Percentiles rank a stretch among this genome's conserved stretches.
Conservation (phyloP, 2,888 invertebrate species). For the Acrocera orbiculus region DNA sequence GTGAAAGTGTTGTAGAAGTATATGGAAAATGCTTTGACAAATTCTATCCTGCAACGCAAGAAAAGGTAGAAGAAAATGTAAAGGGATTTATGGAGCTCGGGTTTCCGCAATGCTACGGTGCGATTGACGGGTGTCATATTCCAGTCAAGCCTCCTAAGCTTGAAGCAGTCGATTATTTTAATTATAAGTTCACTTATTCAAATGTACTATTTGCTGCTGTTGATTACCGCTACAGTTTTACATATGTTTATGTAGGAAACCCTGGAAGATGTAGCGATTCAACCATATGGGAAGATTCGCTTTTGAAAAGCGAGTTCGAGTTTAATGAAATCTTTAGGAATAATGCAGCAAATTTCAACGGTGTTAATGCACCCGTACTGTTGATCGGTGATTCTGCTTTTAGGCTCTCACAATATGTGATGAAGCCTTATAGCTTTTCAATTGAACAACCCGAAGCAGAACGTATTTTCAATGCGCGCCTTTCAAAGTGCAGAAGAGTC, state of each 20-base stretch:
- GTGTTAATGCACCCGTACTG: background rate
- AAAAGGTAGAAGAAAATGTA: background rate
- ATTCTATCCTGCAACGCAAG: background rate
- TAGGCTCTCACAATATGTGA: background rate
- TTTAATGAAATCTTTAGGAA: background rate
- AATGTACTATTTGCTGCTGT: background rate
- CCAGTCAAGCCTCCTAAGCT: background rate
- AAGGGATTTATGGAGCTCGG: background rate
- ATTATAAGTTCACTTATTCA: background rate
- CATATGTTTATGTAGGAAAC: background rate
- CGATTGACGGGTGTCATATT: background rate
- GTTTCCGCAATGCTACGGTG: background rate
- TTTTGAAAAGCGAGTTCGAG: background rate
- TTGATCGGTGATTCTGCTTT: conserved; percentile 1
- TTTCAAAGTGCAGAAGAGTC: too few species aligned
- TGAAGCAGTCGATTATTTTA: conserved; percentile 1
- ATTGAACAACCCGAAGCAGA: background rate
- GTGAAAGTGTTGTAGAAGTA: background rate
- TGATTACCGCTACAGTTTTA: background rate
- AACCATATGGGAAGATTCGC: background rate
- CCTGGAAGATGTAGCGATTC: background rate
- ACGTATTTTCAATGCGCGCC: background rate
- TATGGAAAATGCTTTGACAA: background rate
- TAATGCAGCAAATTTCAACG: background rate
- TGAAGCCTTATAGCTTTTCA: background rate